Evolutionary conservation across 2,113 vertebrate species (phyloP), one percentile per base, ranked within the genome.

Genomic region (Brachypteracias leptosomus): DNA sequence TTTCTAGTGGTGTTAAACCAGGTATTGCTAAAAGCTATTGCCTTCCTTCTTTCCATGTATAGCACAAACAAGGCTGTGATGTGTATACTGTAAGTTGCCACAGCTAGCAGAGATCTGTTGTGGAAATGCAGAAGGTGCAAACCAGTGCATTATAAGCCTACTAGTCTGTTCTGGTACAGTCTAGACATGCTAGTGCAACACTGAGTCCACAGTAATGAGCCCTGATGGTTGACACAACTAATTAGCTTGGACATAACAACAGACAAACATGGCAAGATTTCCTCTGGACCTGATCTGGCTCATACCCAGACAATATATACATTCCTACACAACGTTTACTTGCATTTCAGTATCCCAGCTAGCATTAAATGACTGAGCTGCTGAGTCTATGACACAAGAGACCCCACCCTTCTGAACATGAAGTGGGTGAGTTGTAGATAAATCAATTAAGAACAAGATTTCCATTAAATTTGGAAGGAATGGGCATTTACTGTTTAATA

Each of bases 341-440:
- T 72, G 26, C 29, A 51, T 68, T 88, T 85, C 44, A 61, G 31
- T 58, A 76, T 40, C 70, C 52, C 42, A 80, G 68, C 20, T 31
- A 67, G 35, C 52, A 66, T 29, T 58, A 58, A 57, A 66, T 21
- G 28, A 62, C n/a, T 66, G 42, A 78, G 55, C 15, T 75, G 61
- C 25, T 16, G 35, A 78, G 29, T 63, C 52, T 31, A 0, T 35
- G 91, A 71, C 29, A 55, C 8, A 66, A 61, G 47, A 63, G 22
- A 59, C 33, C 63, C 26, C 20, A 72, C 2, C 7, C 6, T 52
- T 47, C 28, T 1, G 2, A 79, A 75, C 0, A 0, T 35, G 36
- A 91, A 76, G 49, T 42, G 17, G 22, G 29, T 65, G 40, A 76
- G 36, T 14, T 86, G 35, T 38, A 78, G 17, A 10, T 7, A 84